phyloP scores from a whole-genome alignment of 2,113 vertebrate genomes.

The Anolis carolinensis region DNA sequence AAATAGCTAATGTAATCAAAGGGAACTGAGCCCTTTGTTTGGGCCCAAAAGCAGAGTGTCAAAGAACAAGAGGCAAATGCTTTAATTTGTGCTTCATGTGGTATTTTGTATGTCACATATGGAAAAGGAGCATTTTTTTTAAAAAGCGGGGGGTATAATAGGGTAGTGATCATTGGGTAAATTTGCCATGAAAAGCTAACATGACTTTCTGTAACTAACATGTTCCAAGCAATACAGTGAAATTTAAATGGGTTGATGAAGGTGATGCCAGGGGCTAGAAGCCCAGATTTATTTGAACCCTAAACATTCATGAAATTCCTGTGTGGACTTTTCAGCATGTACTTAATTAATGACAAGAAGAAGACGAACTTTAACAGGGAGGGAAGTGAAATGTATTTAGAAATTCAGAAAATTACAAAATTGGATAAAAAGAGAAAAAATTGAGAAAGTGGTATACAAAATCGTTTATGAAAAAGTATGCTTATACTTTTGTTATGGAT shows the following conservation, averaged over 20 bases:
- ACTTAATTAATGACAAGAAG: slow-evolving; percentile 17
- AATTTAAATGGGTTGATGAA: slow-evolving; percentile 19
- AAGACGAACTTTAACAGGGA: slow-evolving; percentile 31
- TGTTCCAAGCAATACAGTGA: slow-evolving; percentile 50
- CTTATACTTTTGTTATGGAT: not conserved
- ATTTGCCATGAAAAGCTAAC: slow-evolving; percentile 49
- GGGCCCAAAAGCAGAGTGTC: slow-evolving; percentile 54
- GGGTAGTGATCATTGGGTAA: slow-evolving; percentile 34
- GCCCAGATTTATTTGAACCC: slow-evolving; percentile 55
- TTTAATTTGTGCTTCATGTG: slow-evolving; percentile 16
- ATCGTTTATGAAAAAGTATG: not conserved
- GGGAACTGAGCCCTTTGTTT: slow-evolving; percentile 66
- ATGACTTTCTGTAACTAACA: slow-evolving; percentile 15
- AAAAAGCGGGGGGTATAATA: slow-evolving; percentile 1
- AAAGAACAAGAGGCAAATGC: slow-evolving; percentile 52
- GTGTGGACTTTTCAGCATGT: slow-evolving; percentile 47
- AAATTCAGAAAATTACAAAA: not conserved
- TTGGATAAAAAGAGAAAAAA: not conserved
- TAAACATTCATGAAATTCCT: slow-evolving; percentile 48
- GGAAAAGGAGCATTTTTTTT: slow-evolving; percentile 20
- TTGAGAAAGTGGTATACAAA: not conserved
- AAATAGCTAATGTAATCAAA: slow-evolving; percentile 74
- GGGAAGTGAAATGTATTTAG: slow-evolving; percentile 24
- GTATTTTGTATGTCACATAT: slow-evolving; percentile 25
- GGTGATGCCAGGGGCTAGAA: not conserved